Evolutionary conservation across 1,140 invertebrate species (phyloP), one percentile per base, ranked within the genome.

Genomic region (Pogonus chalceus): DNA sequence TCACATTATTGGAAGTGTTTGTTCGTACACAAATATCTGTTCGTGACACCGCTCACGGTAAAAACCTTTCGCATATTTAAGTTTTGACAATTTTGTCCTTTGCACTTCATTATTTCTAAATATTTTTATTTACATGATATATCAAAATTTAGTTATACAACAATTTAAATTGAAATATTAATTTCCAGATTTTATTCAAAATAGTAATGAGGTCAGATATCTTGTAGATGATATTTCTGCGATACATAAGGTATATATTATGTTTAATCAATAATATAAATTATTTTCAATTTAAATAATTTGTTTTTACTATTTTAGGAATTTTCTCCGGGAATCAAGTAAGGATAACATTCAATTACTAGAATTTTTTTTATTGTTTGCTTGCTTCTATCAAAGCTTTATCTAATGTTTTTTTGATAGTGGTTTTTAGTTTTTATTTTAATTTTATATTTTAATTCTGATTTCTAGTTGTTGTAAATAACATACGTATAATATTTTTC

Each of bases 31-130:
- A 71, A 58, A 60, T 68, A 58, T 67, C 70, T 49, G 61, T 65
- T 23, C 64, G 70, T 61, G 70, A 69, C 59, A 69, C 63, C 58
- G 68, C 62, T 62, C 68, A 72, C 61, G 70, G 70, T 70, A 49
- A 31, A 31, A 43, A 16, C 18, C 3, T 9, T 12, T 12, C 4
- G 18, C 18, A 18, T 35, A 59, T 55, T 39, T 53, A 16, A 2
- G 20, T 23, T 23, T 51, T 20, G 23, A 22, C 35, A 52, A 46
- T 52, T 14, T 9, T 39, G 31, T 23, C 31, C 50, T 53, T 52
- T 37, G 14, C 16, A 21, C 26, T 37, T 20, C 31, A 35, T 53
- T 56, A 47, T 53, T 58, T 37, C 54, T 23, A 43, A 21, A 52
- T 35, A 18, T 24, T 37, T 37, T 31, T 7, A 20, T 23, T 26